Conservation (phyloP, 2,113 vertebrate genomes). For the Paracanthobrama guichenoti region DNA sequence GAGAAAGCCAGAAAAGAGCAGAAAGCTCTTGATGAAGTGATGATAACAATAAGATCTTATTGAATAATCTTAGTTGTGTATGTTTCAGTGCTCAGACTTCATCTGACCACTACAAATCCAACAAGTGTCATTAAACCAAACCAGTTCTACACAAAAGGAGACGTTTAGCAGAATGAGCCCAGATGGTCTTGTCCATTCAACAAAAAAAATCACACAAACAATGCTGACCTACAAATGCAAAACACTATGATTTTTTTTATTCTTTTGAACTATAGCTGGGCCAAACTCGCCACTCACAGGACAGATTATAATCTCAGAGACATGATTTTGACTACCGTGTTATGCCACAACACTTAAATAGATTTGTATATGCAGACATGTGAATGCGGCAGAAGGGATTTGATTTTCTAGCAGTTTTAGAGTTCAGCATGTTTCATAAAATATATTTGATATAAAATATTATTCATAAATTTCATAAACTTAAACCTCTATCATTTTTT, state of each 20-base stretch:
- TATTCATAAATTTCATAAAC: no score
- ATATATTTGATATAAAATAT: no score
- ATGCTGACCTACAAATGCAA: not conserved
- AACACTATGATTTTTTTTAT: not conserved
- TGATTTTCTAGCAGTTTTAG: no score
- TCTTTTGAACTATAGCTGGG: not conserved
- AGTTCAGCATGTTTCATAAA: no score
- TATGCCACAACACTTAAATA: not conserved
- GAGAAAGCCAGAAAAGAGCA: no score
- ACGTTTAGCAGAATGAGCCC: not conserved
- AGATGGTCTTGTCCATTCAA: not conserved
- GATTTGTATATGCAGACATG: not conserved
- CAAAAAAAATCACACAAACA: not conserved
- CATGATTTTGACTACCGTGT: not conserved
- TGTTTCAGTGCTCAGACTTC: no score
- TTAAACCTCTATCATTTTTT: no score
- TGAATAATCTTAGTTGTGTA: no score
- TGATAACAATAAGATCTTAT: no score
- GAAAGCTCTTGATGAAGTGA: no score
- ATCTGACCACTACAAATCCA: no score
- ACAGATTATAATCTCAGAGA: not conserved
- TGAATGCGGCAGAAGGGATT: not conserved
- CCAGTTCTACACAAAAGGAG: not conserved
- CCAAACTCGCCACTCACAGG: not conserved
- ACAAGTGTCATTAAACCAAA: no score